Evolutionary conservation across 2,888 invertebrate species (phyloP), one percentile per base, ranked within the genome.

Genomic region (Epinotia ramella): DNA sequence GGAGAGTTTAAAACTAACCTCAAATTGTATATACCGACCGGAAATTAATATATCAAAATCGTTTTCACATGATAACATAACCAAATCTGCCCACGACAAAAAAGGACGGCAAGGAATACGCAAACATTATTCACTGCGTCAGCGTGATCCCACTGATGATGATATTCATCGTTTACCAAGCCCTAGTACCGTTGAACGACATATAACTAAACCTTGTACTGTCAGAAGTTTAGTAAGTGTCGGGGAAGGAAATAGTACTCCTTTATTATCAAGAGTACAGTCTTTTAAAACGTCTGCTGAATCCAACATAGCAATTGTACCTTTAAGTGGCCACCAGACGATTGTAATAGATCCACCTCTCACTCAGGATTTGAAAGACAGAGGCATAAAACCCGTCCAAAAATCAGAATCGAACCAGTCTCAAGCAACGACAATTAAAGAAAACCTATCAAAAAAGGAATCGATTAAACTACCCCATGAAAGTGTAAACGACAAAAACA

Each of bases 271-370:
- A 46, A 84, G 94, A 80, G 93, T 94, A 6, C 94, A 94, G 80
- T 93, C 94, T 56, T 94, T 94, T 77, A 94, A 94, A 82, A 93
- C 93, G 77, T 89, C 91, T 4, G 89, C 91, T n/a, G 91, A 93
- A 78, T 91, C 93, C n/a, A 92, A 90, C 80, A 91, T 95, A 77
- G 88, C 92, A 73, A 89, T 95, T 69, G 88, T 95, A 59, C 95
- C 95, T 63, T 83, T 95, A 77, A 95, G 95, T 80, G 94, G 95
- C 65, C 94, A 95, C 83, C 95, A 95, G 88, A 95, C 95, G n/a
- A 92, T 95, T 80, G 91, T 95, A 40, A 92, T 94, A 74, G 89
- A 94, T 84, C 94, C 94, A 77, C 94, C 94, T 16, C 79, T 93
- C 46, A 84, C 83, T 53, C 89, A 90, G 81, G 84, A 86, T 49